A percentile compares a stretch with the other conserved stretches of the same genome.
Conservation (phyloP, 2,888 invertebrate species). For the Coleophora flavipennella region DNA sequence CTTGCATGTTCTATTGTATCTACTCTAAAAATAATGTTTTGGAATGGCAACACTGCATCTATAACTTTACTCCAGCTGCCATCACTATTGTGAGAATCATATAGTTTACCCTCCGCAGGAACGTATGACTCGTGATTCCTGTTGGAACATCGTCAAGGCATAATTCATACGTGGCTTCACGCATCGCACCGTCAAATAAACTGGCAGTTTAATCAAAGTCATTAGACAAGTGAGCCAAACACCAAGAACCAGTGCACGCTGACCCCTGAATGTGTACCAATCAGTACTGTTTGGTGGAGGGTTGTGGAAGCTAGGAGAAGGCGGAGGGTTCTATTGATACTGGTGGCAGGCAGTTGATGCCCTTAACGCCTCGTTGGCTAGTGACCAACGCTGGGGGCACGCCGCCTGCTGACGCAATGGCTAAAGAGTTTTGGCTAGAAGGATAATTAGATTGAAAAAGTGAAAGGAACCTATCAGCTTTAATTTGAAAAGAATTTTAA, state of each 20-base stretch:
- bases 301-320: constrained; percentile 19
- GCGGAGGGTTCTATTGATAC: constrained; percentile 36
- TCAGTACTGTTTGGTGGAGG: constrained; percentile 23
- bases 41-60: background rate
- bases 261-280: constrained; percentile 38
- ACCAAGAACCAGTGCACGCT: constrained; percentile 38
- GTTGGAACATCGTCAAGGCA: constrained; percentile 58
- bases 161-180: constrained; percentile 68
- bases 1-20: too few species aligned
- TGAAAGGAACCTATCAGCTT: too few species aligned
- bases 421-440: background rate
- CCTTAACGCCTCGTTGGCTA: constrained; percentile 71
- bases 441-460: too few species aligned
- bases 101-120: background rate
- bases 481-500: too few species aligned
- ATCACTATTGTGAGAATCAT: background rate
- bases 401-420: constrained; percentile 34
- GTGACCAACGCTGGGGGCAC: constrained; percentile 66
- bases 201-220: constrained; percentile 72
- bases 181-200: constrained; percentile 71
- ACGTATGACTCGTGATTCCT: constrained; percentile 47
- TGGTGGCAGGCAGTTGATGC: constrained; percentile 63
- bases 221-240: constrained; percentile 71
- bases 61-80: too few species aligned
- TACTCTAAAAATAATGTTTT: too few species aligned